These are phyloP conservation scores for Cynaeus angustus DNA, from an alignment of 2,888 invertebrate genomes.

Conservation along the genomic window DNA sequence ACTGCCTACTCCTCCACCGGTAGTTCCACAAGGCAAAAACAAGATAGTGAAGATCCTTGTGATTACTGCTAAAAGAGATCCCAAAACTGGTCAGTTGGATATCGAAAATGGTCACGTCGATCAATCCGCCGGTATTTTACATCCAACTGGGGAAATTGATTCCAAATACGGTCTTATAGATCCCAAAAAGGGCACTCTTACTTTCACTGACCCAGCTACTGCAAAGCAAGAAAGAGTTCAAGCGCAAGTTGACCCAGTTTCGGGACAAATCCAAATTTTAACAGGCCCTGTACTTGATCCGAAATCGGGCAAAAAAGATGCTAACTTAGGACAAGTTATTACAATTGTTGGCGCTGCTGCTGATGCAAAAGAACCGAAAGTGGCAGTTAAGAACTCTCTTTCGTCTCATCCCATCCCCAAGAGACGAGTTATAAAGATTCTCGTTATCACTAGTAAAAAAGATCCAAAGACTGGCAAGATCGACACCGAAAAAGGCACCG, in stretches of 20 bases:
- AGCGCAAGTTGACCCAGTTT: conserved; percentile 77
- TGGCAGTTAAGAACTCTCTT: conserved; percentile 75
- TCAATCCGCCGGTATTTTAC: conserved; percentile 80
- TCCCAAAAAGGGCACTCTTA: conserved; percentile 78
- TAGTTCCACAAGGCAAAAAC: conserved; percentile 58
- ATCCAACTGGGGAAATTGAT: conserved; percentile 81
- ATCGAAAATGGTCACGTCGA: conserved; percentile 79
- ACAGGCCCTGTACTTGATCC: conserved; percentile 80
- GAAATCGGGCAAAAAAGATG: conserved; percentile 79
- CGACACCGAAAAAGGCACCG: conserved; percentile 76
- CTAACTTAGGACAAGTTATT: conserved; percentile 76
- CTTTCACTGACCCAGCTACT: conserved; percentile 77
- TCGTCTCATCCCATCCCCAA: conserved; percentile 69
- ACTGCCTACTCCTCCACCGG: conserved; percentile 48
- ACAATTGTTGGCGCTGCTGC: conserved; percentile 64
- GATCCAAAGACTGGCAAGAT: conserved; percentile 74
- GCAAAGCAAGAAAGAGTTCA: conserved; percentile 79
- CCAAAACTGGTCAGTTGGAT: conserved; percentile 78
- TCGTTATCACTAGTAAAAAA: conserved; percentile 71
- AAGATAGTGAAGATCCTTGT: conserved; percentile 75
- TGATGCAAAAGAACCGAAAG: conserved; percentile 61
- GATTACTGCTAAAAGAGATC: conserved; percentile 77
- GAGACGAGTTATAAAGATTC: conserved; percentile 69
- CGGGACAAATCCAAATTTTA: conserved; percentile 80
- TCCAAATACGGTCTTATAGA: conserved; percentile 83